Evolutionary conservation across 1,140 invertebrate genomes (phyloP).

Genomic region (Penaeus indicus): DNA sequence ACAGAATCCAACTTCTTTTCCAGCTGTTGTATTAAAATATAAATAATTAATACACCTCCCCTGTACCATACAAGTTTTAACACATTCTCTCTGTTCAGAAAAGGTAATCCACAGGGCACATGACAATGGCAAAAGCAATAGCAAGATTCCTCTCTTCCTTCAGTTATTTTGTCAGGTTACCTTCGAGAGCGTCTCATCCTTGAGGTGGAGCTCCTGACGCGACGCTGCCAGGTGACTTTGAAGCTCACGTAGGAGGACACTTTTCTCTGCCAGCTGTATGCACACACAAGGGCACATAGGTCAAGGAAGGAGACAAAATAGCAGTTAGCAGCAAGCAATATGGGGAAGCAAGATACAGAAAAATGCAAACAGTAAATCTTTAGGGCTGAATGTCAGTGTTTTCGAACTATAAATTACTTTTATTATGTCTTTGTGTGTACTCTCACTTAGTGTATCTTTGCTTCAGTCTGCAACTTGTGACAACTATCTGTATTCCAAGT

Average conservation of each 20-base stretch:
- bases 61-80: background rate
- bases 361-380: too few relatives aligned
- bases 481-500: too few relatives aligned
- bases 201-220: slow-evolving; percentile 57
- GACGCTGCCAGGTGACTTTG: slow-evolving; percentile 61
- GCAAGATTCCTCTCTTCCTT: too few relatives aligned
- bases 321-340: background rate
- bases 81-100: background rate
- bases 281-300: background rate
- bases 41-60: background rate
- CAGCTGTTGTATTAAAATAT: slow-evolving; percentile 36
- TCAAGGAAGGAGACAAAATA: background rate
- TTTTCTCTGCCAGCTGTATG: slow-evolving; percentile 63
- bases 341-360: too few relatives aligned
- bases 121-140: too few relatives aligned
- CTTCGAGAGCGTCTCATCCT: slow-evolving; percentile 62
- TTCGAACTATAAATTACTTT: too few relatives aligned
- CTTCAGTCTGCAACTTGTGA: too few relatives aligned
- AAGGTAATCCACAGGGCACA: too few relatives aligned
- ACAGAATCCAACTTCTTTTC: slow-evolving; percentile 50
- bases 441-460: too few relatives aligned
- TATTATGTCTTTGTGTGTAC: too few relatives aligned
- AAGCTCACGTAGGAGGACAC: slow-evolving; percentile 61
- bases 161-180: slow-evolving; percentile 18
- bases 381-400: too few relatives aligned